Base-by-base conservation (phyloP, 2,113 vertebrate genomes). In the Cyprinodon brontotheroides region DNA sequence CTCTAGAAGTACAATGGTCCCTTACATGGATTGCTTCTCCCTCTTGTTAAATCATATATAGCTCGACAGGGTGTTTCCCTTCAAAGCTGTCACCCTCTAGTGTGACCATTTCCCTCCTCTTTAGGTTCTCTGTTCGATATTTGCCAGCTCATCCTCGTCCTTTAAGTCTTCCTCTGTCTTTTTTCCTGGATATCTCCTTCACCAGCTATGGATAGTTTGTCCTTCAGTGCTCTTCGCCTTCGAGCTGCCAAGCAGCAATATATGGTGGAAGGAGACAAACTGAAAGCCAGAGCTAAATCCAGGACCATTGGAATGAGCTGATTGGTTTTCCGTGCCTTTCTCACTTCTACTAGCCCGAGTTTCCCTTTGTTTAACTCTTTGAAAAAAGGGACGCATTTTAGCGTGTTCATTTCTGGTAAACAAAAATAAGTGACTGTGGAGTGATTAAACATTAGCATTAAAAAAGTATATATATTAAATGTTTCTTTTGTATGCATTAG, bases 1-100 rank as follows among this genome's bases (percentile, higher is more conserved):
- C 79, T 81, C 29, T n/a, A 53, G 82, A 79, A 45, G 22, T 74
- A 91, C 91, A 91, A 91, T 91, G 87, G 82, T 1, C 80, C 84
- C 88, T 83, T 90, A 84, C 88, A 79, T 80, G 69, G 11, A 57
- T 86, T 84, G 83, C 38, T 29, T 75, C 70, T 74, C 61, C 47
- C 64, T 68, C 61, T 77, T n/a, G 62, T 72, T 65, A 67, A 77
- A 43, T 72, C 72, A 64, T 87, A 77, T 81, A 61, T 61, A 53
- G 53, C 77, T 38, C 68, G 60, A 78, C 59, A 60, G 63, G 68
- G 75, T 82, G 41, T 78, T 80, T 62, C 74, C 75, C 64, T 76
- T 70, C 67, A 64, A 75, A 75, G 45, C 74, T 43, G 72, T 48
- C 75, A 69, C 45, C 38, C 59, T 80, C 80, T 78, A 48, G 59